phyloP scores from a whole-genome alignment of 2,113 vertebrate species.

The Zosterops japonicus region DNA sequence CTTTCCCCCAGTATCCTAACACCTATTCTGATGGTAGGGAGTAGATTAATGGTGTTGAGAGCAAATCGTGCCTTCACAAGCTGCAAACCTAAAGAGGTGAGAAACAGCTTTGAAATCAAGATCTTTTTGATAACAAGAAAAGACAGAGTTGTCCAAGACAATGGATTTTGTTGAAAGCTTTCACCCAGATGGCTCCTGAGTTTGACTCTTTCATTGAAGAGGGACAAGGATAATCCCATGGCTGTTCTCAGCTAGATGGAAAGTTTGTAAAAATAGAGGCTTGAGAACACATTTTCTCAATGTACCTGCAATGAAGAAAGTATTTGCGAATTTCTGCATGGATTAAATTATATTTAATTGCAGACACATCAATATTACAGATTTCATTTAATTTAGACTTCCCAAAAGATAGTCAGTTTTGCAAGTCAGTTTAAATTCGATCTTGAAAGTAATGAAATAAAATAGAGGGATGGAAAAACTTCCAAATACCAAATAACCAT shows the following conservation, averaged over 20 bases:
- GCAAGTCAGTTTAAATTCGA: background rate
- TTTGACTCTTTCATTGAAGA: background rate
- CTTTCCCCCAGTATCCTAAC: background rate
- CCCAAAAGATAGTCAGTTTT: background rate
- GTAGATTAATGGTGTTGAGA: background rate
- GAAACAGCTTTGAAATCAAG: background rate
- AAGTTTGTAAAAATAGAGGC: background rate
- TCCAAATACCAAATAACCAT: background rate
- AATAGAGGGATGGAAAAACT: background rate
- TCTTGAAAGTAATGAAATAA: background rate
- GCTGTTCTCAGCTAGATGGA: background rate
- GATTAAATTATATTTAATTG: background rate
- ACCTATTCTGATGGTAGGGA: background rate
- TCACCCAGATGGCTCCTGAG: background rate
- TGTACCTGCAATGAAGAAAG: background rate
- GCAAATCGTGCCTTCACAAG: background rate
- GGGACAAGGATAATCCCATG: background rate
- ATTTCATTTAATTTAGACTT: background rate
- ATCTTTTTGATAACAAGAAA: background rate
- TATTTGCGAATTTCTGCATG: background rate
- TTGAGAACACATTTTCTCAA: background rate
- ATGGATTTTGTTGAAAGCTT: background rate
- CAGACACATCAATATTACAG: background rate
- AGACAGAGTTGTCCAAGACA: background rate
- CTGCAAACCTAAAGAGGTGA: background rate